These are phyloP conservation scores for Scaptomyza flava DNA, from an alignment of 2,888 invertebrate species.

Conservation along the genomic window DNA sequence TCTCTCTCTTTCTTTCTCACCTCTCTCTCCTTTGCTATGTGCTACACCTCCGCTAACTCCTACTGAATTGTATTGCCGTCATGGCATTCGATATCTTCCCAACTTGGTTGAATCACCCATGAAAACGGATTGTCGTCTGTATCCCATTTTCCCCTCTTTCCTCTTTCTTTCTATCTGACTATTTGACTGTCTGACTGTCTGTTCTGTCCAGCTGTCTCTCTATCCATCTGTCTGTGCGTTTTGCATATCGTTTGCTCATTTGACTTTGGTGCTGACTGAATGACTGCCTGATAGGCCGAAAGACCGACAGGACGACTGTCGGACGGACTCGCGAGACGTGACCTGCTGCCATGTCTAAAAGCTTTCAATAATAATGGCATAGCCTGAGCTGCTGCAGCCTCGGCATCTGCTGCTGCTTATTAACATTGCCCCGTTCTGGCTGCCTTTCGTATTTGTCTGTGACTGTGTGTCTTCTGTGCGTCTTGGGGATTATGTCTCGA, in stretches of 20 bases:
- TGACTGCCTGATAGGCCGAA: constrained; percentile 50
- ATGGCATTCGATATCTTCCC: constrained; percentile 51
- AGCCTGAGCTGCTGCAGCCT: constrained; percentile 31
- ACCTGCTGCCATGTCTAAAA: constrained; percentile 74
- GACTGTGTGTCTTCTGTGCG: constrained; percentile 27
- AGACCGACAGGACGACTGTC: constrained; percentile 13
- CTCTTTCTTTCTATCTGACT: neutral
- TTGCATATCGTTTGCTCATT: constrained; percentile 75
- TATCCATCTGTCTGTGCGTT: constrained; percentile 58
- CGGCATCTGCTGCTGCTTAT: constrained; percentile 41
- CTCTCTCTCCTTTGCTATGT: no score
- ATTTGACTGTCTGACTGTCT: neutral
- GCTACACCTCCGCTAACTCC: constrained; percentile 1
- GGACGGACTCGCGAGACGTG: constrained; percentile 52
- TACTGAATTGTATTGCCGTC: constrained; percentile 38
- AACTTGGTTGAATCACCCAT: constrained; percentile 79
- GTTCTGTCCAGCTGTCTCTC: constrained; percentile 5
- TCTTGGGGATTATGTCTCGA: constrained; percentile 59
- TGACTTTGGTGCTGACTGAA: constrained; percentile 61
- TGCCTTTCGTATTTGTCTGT: constrained; percentile 2
- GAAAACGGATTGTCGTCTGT: constrained; percentile 75
- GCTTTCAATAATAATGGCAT: constrained; percentile 75
- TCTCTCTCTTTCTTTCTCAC: no score
- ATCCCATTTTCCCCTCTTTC: constrained; percentile 3
- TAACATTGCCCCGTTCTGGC: constrained; percentile 36